Base-by-base conservation (phyloP, 37 sponge, comb jelly and placozoan species). In the Ianthella basta region DNA sequence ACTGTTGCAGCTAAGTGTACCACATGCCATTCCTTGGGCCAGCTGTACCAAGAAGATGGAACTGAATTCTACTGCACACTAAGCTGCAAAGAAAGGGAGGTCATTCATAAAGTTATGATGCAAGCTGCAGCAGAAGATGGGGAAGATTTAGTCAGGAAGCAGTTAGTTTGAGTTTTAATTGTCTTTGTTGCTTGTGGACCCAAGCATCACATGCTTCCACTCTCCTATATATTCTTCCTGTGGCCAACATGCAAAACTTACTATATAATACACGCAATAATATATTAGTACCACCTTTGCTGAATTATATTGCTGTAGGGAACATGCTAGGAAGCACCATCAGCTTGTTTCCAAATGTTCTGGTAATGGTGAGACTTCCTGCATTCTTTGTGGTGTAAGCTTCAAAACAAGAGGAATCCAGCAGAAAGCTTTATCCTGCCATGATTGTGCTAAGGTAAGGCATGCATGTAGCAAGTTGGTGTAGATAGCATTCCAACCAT, bases 391-490 rank as follows among this genome's bases (percentile, higher is more conserved):
- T 41, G 78, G 38, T 19, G 53, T 50, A 0, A 30, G 37, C 6
- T 50, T 50, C 44, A 75, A 40, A 44, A 44, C 6, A 3, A 44
- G 50, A 75, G 54, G n/a, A 75, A 13, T 36, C 15, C 54, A 10
- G 12, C 44, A 75, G 54, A 75, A 75, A 24, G 15, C 16, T 19
- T 53, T 41, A 4, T 24, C 5, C 4, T 75, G 78, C 37, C 78
- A 75, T 41, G 78, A 75, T 41, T 75, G 78, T 23, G 25, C 25
- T 39, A 75, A 75, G 54, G 78, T 75, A 2, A 32, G 72, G 4
- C 4, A 44, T 44, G 50, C 8, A 8, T 44, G 3, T 8, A 44
- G 50, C n/a, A n/a, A n/a, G n/a, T n/a, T n/a, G n/a, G n/a, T n/a
- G n/a, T n/a, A n/a, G n/a, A n/a, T n/a, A n/a, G n/a, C n/a, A n/a